Conservation (phyloP, 2,797 vertebrate genomes). For the Streptopelia turtur region DNA sequence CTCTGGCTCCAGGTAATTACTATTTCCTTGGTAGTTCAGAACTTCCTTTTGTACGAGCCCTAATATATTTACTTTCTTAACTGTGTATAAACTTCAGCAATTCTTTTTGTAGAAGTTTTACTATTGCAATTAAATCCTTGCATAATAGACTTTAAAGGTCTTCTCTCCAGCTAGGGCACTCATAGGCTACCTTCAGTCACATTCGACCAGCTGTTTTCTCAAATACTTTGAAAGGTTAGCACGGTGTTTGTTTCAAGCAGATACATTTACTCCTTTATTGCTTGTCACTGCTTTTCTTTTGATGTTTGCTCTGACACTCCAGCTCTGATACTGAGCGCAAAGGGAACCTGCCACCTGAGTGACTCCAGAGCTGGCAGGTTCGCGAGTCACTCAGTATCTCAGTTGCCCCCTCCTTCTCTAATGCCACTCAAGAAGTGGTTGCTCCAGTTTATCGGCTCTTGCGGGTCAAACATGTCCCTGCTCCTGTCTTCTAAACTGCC, state of each 20-base stretch:
- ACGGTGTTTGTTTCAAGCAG: background rate
- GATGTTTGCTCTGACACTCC: background rate
- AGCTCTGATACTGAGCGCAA: background rate
- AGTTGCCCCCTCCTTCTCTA: background rate
- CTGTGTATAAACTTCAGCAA: background rate
- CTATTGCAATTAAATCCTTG: background rate
- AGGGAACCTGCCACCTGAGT: background rate
- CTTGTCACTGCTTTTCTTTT: background rate
- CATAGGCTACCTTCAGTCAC: background rate
- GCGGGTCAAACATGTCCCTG: background rate
- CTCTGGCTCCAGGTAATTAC: background rate
- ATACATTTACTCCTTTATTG: background rate
- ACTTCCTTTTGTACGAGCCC: background rate
- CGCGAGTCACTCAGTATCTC: background rate
- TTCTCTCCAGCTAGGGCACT: background rate
- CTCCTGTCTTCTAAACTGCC: background rate
- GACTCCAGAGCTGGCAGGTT: background rate
- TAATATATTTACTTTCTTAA: background rate
- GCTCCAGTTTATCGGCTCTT: background rate
- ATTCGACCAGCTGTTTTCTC: background rate
- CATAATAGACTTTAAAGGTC: background rate
- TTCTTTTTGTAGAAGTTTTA: background rate
- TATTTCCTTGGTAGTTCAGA: background rate
- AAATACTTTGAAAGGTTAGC: background rate
- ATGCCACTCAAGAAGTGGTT: background rate